Base-by-base conservation (phyloP, 2,888 invertebrate species). In the Liodrosophila aerea region DNA sequence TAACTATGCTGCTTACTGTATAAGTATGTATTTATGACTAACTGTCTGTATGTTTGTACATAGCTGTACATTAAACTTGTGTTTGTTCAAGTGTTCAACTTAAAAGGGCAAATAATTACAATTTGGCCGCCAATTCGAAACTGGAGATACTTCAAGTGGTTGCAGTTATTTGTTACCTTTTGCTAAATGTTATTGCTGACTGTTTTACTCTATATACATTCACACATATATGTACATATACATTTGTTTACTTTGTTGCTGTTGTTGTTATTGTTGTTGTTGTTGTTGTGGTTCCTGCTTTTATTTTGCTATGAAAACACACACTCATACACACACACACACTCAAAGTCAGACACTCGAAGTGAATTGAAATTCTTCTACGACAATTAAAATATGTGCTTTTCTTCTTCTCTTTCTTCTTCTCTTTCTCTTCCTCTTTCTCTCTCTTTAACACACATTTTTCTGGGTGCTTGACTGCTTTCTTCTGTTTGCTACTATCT, bases 311-410 rank as follows among this genome's bases (percentile, higher is more conserved):
- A 61, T 31, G 44, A 16, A 44, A 36, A 51, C 27, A 44, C 40
- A 37, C 40, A 52, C 37, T n/a, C n/a, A n/a, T n/a, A 41, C 49
- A 43, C 45, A 49, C 7, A 56, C 15, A 59, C n/a, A 49, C 43
- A 61, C 30, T 39, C 34, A 54, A 7, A 50, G n/a, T 49, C 8
- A 54, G 9, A 40, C 37, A 52, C 22, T 22, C 46, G 63, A 59
- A 66, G 62, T 63, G 50, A 76, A 75, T 78, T 63, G 52, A 64
- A 75, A 56, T 80, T 77, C 45, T 61, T 80, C 52, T 63, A 80
- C 59, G 81, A 53, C 73, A 67, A 83, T 77, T 73, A 73, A 77
- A 77, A 73, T 75, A 75, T 82, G 46, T 68, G 80, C 57, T 77
- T 77, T 67, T 67, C 52, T 57, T 49, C 62, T 56, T 64, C 51